phyloP scores from a whole-genome alignment of 35 echinoderm and acorn worm genomes.

The Anneissia japonica region DNA sequence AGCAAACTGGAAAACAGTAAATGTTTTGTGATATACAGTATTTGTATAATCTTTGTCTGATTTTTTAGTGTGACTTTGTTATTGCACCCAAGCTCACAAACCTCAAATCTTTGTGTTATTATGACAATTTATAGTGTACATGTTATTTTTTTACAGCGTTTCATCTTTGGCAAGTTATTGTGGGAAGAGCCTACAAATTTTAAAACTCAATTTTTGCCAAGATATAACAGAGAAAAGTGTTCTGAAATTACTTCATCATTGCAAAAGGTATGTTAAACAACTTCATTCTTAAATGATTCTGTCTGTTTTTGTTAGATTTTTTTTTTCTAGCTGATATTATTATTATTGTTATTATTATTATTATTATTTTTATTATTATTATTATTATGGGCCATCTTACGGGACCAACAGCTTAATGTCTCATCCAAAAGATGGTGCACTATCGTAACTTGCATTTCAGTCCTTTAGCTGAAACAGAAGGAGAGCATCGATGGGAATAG shows the following conservation, averaged over 20 bases:
- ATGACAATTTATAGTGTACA: background rate
- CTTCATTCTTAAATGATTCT: background rate
- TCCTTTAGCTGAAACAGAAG: background rate
- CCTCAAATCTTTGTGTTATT: too few species aligned
- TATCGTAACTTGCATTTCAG: background rate
- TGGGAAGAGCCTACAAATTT: conserved; percentile 20
- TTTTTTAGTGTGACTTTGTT: too few species aligned
- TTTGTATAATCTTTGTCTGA: background rate
- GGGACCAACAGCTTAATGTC: background rate
- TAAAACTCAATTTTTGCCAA: conserved; percentile 69
- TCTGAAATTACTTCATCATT: conserved; percentile 73
- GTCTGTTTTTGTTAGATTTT: background rate
- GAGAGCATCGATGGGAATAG: background rate
- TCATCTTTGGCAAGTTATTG: conserved; percentile 51
- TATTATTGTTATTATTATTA: background rate
- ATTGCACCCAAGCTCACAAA: too few species aligned
- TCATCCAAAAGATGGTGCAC: background rate
- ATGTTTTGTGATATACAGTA: background rate
- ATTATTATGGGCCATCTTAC: background rate
- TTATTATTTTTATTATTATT: background rate
- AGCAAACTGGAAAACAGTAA: background rate
- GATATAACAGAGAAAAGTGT: conserved; percentile 86
- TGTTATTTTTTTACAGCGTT: background rate
- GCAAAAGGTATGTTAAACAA: conserved; percentile 53
- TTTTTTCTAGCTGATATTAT: background rate